Evolutionary conservation across 2,797 vertebrate genomes (phyloP), one percentile per base, ranked within the genome.

Genomic region (Orientallactaga sibirica): DNA sequence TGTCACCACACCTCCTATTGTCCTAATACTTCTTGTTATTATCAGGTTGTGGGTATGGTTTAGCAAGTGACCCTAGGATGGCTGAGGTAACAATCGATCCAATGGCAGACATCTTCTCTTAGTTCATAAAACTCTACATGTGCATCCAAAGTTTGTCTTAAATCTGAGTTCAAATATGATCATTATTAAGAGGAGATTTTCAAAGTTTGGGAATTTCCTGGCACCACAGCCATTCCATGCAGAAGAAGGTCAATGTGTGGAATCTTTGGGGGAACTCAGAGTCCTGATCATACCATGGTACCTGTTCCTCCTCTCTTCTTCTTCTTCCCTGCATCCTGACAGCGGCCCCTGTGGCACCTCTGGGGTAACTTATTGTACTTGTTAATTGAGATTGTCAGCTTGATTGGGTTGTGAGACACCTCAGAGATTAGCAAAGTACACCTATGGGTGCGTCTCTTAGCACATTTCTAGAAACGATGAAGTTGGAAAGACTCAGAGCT

Each of bases 101-200:
- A 3, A n/a, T 92, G n/a, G 7, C 24, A 18, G 24, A 12, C 87
- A 20, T 75, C 48, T 71, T 84, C 68, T 78, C 43, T 64, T 48
- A 58, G n/a, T 83, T 67, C 33, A 75, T 61, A n/a, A 67, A 68
- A 61, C 48, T 20, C 55, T 67, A 55, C 71, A 33, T 7, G 79
- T 20, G 62, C 20, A 37, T n/a, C 33, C 12, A 24, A 74, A 10
- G 33, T 74, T 74, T 41, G 19, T 61, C 84, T 96, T 61, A 71
- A 43, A 9, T 66, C 29, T 89, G 37, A 71, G 9, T 82, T 67
- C 79, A 87, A 64, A 52, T 24, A 62, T 64, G 48, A 77, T 86
- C 74, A 41, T n/a, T 92, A 48, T 27, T 37, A 92, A 93, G n/a
- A 18, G 61, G 7, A 66, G 12, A 11, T 52, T 92, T 87, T 68